Conservation (phyloP, 2,797 vertebrate genomes). For the Falco concolor region DNA sequence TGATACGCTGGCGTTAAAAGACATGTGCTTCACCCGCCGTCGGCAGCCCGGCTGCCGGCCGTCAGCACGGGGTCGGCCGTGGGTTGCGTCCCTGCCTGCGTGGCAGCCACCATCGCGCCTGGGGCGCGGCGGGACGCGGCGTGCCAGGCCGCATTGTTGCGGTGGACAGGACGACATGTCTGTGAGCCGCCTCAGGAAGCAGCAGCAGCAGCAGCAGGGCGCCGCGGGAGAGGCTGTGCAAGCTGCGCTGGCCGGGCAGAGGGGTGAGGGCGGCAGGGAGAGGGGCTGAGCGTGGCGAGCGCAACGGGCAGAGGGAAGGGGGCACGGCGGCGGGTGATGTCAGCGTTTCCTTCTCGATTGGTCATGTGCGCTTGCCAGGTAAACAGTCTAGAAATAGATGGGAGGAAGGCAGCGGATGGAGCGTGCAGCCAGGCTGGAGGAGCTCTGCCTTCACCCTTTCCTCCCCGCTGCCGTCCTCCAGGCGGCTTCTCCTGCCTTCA, state of each 20-base stretch:
- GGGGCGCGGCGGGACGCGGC: not conserved
- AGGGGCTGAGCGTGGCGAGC: not conserved
- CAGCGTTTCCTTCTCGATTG: slow-evolving; percentile 68
- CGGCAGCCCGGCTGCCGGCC: not conserved
- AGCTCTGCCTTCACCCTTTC: slow-evolving; percentile 53
- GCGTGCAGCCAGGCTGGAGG: not conserved
- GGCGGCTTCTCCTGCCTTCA: not conserved
- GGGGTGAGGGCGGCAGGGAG: not conserved
- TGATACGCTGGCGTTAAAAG: not conserved
- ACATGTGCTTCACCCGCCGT: not conserved
- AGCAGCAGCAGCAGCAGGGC: not conserved
- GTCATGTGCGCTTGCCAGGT: slow-evolving; percentile 74
- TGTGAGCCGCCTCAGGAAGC: not conserved
- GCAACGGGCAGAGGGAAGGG: not conserved
- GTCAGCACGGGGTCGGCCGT: not conserved
- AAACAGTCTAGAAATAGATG: slow-evolving; percentile 75
- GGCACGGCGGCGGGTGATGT: slow-evolving; percentile 58
- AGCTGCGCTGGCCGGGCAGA: not conserved
- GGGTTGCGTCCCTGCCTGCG: not conserved
- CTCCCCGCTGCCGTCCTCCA: not conserved
- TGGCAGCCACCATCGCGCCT: not conserved
- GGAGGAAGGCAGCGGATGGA: slow-evolving; percentile 63
- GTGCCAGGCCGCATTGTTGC: not conserved
- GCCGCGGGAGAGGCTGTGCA: not conserved
- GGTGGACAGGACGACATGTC: not conserved